Conservation (phyloP, 2,113 vertebrate species). For the Syngnathus scovelli region DNA sequence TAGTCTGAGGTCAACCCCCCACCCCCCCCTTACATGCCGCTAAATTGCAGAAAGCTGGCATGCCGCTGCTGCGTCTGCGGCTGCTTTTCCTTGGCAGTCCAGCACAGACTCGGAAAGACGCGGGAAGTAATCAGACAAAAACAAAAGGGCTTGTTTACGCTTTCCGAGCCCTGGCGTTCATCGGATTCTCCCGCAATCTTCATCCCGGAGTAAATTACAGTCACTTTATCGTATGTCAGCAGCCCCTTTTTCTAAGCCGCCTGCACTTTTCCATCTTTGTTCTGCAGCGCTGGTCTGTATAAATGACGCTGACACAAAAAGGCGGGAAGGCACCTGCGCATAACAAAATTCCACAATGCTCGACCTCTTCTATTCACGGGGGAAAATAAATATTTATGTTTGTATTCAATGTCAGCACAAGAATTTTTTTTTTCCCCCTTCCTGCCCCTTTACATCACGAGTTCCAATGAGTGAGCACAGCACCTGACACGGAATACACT, state of each 20-base stretch:
- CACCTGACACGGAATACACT: constrained; percentile 42
- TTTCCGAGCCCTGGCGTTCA: constrained; percentile 26
- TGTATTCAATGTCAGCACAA: background rate
- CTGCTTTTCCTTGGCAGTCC: constrained; percentile 28
- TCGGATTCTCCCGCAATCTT: background rate
- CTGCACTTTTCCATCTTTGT: background rate
- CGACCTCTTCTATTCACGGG: too few species aligned
- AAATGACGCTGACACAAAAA: background rate
- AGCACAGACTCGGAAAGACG: constrained; percentile 34
- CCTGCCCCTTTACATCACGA: constrained; percentile 1
- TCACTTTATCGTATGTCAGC: background rate
- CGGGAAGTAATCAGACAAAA: constrained; percentile 39
- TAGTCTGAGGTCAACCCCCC: constrained; percentile 54
- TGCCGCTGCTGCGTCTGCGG: constrained; percentile 5
- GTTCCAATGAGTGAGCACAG: constrained; percentile 55
- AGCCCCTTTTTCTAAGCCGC: background rate
- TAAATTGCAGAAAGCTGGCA: constrained; percentile 52
- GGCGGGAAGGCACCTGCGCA: background rate
- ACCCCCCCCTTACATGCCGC: constrained; percentile 31
- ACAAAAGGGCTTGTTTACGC: constrained; percentile 30
- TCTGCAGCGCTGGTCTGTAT: background rate
- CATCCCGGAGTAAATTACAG: background rate
- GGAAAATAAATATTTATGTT: too few species aligned
- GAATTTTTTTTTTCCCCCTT: background rate
- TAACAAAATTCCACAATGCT: background rate